Percentiles rank a stretch among this genome's conserved stretches.
Evolutionary conservation across 2,113 vertebrate genomes (phyloP).

Genomic region (Procavia capensis): DNA sequence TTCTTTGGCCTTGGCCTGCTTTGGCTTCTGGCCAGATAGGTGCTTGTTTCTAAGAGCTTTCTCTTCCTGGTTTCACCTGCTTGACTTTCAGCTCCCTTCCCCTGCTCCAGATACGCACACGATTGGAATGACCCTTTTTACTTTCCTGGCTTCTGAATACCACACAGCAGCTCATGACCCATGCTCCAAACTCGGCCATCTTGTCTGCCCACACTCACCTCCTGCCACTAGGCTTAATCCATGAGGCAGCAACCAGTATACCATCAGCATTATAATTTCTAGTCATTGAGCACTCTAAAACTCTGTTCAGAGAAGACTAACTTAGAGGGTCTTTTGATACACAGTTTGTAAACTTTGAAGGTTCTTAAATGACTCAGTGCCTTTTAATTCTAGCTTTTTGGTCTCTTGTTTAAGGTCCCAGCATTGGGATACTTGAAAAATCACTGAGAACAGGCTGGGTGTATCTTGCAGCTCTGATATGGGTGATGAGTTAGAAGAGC

Average conservation of each 20-base stretch:
- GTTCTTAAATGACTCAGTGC: not conserved
- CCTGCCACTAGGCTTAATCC: not conserved
- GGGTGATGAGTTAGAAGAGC: not conserved
- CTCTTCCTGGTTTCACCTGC: conserved; percentile 28
- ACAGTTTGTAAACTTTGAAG: not conserved
- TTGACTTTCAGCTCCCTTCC: not conserved
- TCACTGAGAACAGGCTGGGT: not conserved
- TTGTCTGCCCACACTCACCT: not conserved
- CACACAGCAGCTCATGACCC: not conserved
- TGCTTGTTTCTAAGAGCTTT: conserved; percentile 29
- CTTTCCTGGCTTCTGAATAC: not conserved
- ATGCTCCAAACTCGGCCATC: not conserved
- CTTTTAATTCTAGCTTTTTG: conserved; percentile 6
- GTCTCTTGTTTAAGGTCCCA: not conserved
- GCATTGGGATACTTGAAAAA: not conserved
- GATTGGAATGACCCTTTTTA: not conserved
- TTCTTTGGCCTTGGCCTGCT: not conserved
- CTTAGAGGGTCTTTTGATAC: not conserved
- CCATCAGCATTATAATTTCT: not conserved
- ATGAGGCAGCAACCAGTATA: not conserved
- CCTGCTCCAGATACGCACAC: not conserved
- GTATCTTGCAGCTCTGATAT: not conserved
- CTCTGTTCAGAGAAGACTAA: not conserved
- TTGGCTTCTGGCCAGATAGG: conserved; percentile 8
- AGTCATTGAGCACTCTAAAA: not conserved